Conservation (phyloP, 2,888 invertebrate species). For the Drosophila melanocephala region DNA sequence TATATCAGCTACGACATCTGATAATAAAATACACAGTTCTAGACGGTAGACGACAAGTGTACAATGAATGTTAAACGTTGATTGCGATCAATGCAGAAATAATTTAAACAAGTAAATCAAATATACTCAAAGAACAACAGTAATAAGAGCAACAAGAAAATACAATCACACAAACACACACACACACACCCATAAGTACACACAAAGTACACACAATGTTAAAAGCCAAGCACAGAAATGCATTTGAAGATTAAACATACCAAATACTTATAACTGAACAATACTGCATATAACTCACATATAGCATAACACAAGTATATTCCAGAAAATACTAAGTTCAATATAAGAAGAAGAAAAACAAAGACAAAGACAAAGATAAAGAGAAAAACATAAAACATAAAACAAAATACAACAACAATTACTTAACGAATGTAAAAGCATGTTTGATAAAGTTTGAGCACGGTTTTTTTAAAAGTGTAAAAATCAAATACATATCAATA, state of each 20-base stretch:
- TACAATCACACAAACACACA: conserved; percentile 25
- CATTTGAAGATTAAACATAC: conserved; percentile 65
- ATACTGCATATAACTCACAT: conserved; percentile 48
- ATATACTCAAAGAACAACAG: conserved; percentile 36
- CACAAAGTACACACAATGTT: conserved; percentile 48
- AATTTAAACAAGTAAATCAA: conserved; percentile 14
- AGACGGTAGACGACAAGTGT: conserved; percentile 71
- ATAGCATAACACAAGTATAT: conserved; percentile 31
- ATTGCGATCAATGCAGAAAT: conserved; percentile 55
- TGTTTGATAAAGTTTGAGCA: conserved; percentile 64
- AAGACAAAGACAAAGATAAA: conserved; percentile 5
- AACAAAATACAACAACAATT: conserved; percentile 30
- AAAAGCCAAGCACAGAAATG: conserved; percentile 66
- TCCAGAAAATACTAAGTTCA: conserved; percentile 25
- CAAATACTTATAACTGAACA: conserved; percentile 50
- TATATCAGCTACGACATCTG: conserved; percentile 85
- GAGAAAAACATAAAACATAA: conserved; percentile 9
- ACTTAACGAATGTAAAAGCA: conserved; percentile 46
- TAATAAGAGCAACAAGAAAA: conserved; percentile 24
- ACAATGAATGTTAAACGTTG: conserved; percentile 76
- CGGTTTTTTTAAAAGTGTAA: conserved; percentile 82
- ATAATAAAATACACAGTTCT: conserved; percentile 83
- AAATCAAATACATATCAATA: conserved; percentile 85
- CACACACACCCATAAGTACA: conserved; percentile 38
- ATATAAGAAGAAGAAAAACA: conserved; percentile 15